These are phyloP conservation scores for Eurystomus glaucurus DNA, from an alignment of 2,797 vertebrate genomes.

Conservation along the genomic window DNA sequence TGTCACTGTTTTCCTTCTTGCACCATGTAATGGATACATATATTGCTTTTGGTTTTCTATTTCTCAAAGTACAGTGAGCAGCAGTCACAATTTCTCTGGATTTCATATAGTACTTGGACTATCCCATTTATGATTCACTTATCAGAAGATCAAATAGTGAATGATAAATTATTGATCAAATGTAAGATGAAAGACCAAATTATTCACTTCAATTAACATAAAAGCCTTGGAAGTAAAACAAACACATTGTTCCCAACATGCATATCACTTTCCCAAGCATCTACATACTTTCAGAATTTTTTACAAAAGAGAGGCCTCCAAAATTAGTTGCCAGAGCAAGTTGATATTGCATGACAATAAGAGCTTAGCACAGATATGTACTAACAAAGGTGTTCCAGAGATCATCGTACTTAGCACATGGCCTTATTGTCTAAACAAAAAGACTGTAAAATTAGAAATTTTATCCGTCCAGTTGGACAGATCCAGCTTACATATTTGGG, in stretches of 20 bases:
- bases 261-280: neutral
- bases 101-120: neutral
- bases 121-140: neutral
- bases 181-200: neutral
- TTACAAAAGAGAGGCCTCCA: neutral
- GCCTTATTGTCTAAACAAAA: neutral
- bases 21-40: neutral
- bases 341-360: neutral
- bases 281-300: neutral
- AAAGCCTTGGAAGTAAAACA: neutral
- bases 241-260: neutral
- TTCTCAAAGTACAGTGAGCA: neutral
- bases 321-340: neutral
- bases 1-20: neutral
- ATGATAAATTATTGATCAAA: neutral
- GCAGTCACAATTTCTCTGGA: neutral
- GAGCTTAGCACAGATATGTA: neutral
- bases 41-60: neutral
- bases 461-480: neutral
- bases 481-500: neutral
- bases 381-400: neutral
- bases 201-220: neutral
- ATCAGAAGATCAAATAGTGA: neutral
- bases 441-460: neutral
- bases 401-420: accelerated